phyloP scores from a whole-genome alignment of 2,888 invertebrate genomes.

The Ormyrus thymus region DNA sequence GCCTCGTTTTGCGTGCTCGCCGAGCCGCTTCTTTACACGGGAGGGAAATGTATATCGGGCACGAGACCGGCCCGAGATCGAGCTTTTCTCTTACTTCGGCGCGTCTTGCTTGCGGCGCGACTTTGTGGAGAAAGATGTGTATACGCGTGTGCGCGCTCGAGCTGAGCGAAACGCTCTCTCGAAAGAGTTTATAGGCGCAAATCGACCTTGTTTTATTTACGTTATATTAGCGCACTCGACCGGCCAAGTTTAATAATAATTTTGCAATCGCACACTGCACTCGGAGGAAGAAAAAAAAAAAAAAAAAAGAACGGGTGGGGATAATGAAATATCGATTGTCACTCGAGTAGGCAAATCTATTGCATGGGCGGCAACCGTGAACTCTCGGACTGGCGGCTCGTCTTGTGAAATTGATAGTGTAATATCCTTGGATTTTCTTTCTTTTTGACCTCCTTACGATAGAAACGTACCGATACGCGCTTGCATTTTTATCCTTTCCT shows the following conservation, averaged over 20 bases:
- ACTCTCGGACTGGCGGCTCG: too few species aligned
- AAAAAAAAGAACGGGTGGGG: not conserved
- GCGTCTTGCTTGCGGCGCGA: constrained; percentile 1
- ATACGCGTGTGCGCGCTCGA: not conserved
- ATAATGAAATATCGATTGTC: constrained; percentile 38
- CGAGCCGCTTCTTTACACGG: not conserved
- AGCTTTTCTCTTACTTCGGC: constrained; percentile 40
- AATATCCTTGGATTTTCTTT: too few species aligned
- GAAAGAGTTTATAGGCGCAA: constrained; percentile 11
- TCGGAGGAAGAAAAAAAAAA: not conserved
- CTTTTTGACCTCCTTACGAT: too few species aligned
- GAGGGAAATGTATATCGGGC: constrained; percentile 34
- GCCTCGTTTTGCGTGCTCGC: not conserved
- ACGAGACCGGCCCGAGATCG: constrained; percentile 15
- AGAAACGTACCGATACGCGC: too few species aligned
- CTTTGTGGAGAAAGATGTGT: not conserved
- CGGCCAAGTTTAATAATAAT: constrained; percentile 23
- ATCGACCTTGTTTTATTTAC: constrained; percentile 33
- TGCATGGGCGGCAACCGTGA: too few species aligned
- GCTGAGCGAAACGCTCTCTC: constrained; percentile 38
- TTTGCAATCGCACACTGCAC: constrained; percentile 12
- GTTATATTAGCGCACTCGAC: not conserved
- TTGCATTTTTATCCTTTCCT: too few species aligned
- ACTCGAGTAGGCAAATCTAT: not conserved
- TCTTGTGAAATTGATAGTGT: too few species aligned